Evolutionary conservation across 2,797 vertebrate genomes (phyloP).

Genomic region (Hapalemur alaotrensis): DNA sequence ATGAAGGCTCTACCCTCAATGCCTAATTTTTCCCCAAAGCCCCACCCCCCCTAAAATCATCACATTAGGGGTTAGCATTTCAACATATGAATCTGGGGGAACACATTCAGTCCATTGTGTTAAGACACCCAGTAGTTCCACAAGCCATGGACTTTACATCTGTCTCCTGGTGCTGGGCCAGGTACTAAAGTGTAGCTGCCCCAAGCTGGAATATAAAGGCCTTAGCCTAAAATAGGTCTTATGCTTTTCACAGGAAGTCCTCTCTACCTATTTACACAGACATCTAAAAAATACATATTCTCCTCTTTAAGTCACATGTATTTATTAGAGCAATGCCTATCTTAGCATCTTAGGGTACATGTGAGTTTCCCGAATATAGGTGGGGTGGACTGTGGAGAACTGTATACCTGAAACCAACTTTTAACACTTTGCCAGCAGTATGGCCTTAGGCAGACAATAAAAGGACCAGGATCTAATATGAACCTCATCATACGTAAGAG

Average conservation of each 20-base stretch:
- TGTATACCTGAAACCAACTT: neutral
- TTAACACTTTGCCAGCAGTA: neutral
- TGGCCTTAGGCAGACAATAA: neutral
- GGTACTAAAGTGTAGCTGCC: neutral
- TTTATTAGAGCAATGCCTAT: neutral
- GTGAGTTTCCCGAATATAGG: neutral
- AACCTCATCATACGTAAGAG: neutral
- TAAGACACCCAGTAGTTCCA: neutral
- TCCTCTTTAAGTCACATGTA: neutral
- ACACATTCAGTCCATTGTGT: neutral
- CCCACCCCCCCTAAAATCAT: neutral
- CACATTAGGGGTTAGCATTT: neutral
- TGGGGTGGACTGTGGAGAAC: fast-evolving
- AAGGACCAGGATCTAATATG: neutral
- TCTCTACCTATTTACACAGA: neutral
- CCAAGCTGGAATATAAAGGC: neutral
- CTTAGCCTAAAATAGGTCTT: neutral
- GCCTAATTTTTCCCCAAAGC: neutral
- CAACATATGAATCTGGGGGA: neutral
- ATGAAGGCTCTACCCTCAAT: too few relatives aligned
- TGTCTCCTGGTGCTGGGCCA: neutral
- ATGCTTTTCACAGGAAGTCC: neutral
- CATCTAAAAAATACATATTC: neutral
- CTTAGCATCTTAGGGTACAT: neutral
- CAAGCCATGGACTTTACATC: neutral